Evolutionary conservation across 2,888 invertebrate genomes (phyloP).

Genomic region (Macrostomum cliftonense): DNA sequence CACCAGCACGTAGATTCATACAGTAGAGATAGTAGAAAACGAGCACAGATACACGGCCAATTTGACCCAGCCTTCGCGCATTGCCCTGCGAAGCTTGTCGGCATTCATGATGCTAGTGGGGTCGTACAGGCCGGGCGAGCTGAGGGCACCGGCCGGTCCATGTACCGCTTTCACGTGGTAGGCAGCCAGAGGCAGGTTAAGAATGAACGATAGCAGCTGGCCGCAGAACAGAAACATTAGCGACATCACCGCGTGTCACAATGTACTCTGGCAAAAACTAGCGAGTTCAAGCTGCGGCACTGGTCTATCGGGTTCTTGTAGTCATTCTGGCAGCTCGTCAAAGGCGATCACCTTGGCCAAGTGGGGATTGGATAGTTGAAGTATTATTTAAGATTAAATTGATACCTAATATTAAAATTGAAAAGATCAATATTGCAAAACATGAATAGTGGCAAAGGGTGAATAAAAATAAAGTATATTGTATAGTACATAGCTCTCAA

Average conservation of each 20-base stretch:
- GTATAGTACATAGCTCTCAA: too few relatives aligned
- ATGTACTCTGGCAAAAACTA: constrained; percentile 89
- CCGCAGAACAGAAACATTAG: constrained; percentile 69
- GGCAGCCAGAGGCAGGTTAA: constrained; percentile 59
- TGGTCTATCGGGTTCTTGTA: constrained; percentile 99
- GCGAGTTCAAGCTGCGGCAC: constrained; percentile 85
- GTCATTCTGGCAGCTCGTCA: constrained; percentile 93
- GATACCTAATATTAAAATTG: neutral
- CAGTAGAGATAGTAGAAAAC: constrained; percentile 98
- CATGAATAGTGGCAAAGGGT: too few relatives aligned
- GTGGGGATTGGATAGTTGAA: neutral
- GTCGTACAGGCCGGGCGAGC: constrained; percentile 81
- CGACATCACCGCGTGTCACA: constrained; percentile 71
- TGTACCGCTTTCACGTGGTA: constrained; percentile 68
- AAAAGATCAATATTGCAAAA: neutral
- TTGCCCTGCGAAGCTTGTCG: constrained; percentile 69
- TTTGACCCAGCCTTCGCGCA: constrained; percentile 94
- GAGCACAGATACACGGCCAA: constrained; percentile 87
- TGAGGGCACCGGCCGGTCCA: constrained; percentile 74
- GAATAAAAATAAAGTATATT: too few relatives aligned
- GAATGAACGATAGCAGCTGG: constrained; percentile 50
- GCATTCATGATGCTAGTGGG: constrained; percentile 94
- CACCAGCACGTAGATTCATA: constrained; percentile 32
- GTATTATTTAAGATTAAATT: neutral
- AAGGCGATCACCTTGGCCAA: constrained; percentile 68